Conservation (phyloP, 1,140 invertebrate genomes). For the Trichonephila inaurata region DNA sequence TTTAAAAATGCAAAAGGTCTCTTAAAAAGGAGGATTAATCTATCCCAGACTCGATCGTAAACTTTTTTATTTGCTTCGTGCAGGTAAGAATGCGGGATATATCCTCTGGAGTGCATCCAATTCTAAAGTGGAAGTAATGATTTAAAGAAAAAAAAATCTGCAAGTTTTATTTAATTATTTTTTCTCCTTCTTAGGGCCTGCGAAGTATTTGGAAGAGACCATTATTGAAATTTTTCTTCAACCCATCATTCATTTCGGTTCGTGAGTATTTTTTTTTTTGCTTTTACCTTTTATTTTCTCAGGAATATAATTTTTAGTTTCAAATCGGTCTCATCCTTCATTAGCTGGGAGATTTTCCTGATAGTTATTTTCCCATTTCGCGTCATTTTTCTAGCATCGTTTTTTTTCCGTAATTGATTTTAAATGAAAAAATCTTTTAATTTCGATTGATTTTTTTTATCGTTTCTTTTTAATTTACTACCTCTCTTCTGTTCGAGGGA, state of each 20-base stretch:
- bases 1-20: background rate
- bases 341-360: background rate
- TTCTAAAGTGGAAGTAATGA: background rate
- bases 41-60: slow-evolving; percentile 14
- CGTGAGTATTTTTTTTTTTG: background rate
- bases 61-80: background rate
- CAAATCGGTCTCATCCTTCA: background rate
- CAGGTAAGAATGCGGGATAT: background rate
- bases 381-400: background rate
- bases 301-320: background rate
- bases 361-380: slow-evolving; percentile 26
- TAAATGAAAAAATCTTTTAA: slow-evolving; percentile 33
- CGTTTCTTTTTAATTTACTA: background rate
- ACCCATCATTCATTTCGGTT: background rate
- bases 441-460: background rate
- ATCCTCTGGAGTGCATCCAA: slow-evolving; percentile 20
- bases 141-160: background rate
- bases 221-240: slow-evolving; percentile 24
- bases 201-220: background rate
- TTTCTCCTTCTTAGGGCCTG: background rate
- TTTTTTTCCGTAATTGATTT: background rate
- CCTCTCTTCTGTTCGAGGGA: background rate
- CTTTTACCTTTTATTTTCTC: background rate
- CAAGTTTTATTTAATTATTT: background rate
- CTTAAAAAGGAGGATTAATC: slow-evolving; percentile 15